Conservation (phyloP, 92 coral and sea anemone genomes). For the Montipora capitata region DNA sequence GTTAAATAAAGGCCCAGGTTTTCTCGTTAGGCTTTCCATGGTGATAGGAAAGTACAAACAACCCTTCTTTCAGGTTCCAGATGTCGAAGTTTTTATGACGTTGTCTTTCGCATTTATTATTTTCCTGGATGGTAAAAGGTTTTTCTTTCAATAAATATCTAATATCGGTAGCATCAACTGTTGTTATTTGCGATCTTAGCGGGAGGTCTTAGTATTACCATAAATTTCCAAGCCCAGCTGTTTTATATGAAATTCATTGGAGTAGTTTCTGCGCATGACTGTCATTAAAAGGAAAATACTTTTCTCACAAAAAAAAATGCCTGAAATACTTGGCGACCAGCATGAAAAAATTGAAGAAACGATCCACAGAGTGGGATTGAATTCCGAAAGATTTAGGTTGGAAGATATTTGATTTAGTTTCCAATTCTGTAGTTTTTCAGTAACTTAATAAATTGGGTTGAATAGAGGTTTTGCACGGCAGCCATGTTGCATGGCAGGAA, state of each 20-base stretch:
- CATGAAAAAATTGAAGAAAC: not conserved
- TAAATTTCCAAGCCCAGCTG: not conserved
- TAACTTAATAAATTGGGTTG: too few species aligned
- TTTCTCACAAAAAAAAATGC: not conserved
- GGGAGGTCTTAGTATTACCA: not conserved
- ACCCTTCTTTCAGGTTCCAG: not conserved
- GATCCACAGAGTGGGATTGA: not conserved
- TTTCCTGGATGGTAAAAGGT: too few species aligned
- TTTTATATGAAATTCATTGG: too few species aligned
- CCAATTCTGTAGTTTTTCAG: not conserved
- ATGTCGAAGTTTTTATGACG: not conserved
- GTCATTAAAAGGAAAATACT: not conserved
- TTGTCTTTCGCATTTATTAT: too few species aligned
- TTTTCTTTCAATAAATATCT: not conserved
- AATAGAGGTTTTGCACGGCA: too few species aligned
- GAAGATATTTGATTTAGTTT: not conserved
- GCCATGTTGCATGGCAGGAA: too few species aligned
- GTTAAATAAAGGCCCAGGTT: not conserved
- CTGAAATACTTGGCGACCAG: not conserved
- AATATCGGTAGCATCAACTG: conserved; percentile 12
- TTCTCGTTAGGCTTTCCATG: too few species aligned
- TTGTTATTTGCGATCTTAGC: conserved; percentile 2
- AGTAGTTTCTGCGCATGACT: too few species aligned
- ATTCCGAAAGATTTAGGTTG: not conserved
- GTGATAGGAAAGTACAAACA: too few species aligned